Evolutionary conservation across 1,140 invertebrate species (phyloP).

Genomic region (Agrilus planipennis): DNA sequence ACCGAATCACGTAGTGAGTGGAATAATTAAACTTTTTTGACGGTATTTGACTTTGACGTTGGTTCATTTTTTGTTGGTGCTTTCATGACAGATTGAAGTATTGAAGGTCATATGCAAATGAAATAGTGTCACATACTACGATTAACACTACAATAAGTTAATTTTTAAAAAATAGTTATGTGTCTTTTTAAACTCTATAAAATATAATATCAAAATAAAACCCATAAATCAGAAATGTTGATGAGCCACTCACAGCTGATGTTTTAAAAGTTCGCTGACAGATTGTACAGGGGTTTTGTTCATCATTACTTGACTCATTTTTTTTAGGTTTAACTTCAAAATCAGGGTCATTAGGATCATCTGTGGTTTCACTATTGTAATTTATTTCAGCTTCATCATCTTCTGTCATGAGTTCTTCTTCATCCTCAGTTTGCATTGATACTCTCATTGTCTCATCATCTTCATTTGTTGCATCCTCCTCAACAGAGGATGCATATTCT

Average conservation of each 20-base stretch:
- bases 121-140: no score
- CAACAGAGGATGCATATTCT: constrained; percentile 27
- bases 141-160: constrained; percentile 2
- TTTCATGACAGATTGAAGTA: no score
- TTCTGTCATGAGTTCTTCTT: constrained; percentile 13
- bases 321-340: constrained; percentile 4
- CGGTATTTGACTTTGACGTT: no score
- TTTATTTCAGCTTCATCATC: constrained; percentile 13
- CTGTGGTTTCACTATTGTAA: constrained; percentile 6
- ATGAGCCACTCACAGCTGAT: constrained; percentile 22
- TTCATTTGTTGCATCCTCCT: no score
- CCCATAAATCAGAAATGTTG: neutral
- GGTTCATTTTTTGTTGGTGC: no score
- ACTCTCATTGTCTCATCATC: constrained; percentile 27
- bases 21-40: no score
- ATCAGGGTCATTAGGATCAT: constrained; percentile 22
- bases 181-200: constrained; percentile 29
- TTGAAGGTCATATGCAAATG: no score
- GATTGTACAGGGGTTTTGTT: constrained; percentile 20
- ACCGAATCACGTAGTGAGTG: no score
- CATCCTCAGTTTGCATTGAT: constrained; percentile 4
- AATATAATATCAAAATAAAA: neutral
- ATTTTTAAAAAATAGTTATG: constrained; percentile 18
- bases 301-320: constrained; percentile 8
- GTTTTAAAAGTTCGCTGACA: constrained; percentile 27